A percentile compares a stretch with the other conserved stretches of the same genome.
phyloP scores from a whole-genome alignment of 1,140 invertebrate species.

The Drosophila dunni region DNA sequence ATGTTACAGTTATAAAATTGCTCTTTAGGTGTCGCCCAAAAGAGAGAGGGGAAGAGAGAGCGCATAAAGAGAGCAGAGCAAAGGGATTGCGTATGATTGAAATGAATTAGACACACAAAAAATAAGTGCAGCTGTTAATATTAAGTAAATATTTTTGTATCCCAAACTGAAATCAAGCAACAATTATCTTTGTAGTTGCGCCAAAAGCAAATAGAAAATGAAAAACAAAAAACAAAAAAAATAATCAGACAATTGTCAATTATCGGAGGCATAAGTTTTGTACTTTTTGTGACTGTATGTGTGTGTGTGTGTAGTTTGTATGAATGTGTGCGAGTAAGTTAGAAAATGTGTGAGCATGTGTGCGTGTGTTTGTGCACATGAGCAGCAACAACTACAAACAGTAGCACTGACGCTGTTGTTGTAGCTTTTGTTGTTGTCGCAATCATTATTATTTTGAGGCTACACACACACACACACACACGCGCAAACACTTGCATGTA shows the following conservation, averaged over 20 bases:
- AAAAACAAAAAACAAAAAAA: constrained; percentile 33
- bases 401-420: constrained; percentile 40
- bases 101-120: background rate
- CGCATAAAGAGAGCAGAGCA: background rate
- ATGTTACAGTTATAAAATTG: constrained; percentile 10
- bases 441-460: constrained; percentile 82
- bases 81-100: background rate
- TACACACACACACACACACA: constrained; percentile 52
- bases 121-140: constrained; percentile 14
- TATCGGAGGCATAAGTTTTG: constrained; percentile 66
- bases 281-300: constrained; percentile 6
- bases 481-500: constrained; percentile 65
- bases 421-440: constrained; percentile 75
- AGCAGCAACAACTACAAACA: constrained; percentile 43
- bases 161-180: constrained; percentile 9
- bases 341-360: constrained; percentile 11
- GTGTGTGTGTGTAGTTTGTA: constrained; percentile 20
- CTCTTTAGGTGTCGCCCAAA: background rate
- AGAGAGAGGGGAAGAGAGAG: background rate
- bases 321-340: background rate
- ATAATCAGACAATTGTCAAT: constrained; percentile 80
- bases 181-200: constrained; percentile 54
- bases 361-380: constrained; percentile 12
- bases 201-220: constrained; percentile 48
- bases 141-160: constrained; percentile 33